A percentile compares a stretch with the other conserved stretches of the same genome.
Conservation (phyloP, 1,140 invertebrate species). For the Trigoniulus corallinus region DNA sequence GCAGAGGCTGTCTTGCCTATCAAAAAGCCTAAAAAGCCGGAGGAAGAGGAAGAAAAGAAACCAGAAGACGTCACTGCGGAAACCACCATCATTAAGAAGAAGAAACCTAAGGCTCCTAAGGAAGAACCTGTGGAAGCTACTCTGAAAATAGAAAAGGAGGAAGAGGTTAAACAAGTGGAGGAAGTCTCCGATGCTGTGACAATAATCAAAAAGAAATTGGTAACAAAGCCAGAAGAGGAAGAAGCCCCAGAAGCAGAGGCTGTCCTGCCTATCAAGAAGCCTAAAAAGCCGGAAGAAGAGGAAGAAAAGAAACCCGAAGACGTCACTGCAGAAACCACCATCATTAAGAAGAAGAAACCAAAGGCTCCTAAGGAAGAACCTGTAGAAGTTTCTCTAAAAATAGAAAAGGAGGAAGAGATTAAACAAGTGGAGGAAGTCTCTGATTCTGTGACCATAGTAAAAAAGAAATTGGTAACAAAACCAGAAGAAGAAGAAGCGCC, state of each 20-base stretch:
- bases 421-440: slow-evolving; percentile 5
- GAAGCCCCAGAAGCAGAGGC: slow-evolving; percentile 5
- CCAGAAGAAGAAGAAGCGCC: slow-evolving; percentile 20
- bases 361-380: slow-evolving; percentile 10
- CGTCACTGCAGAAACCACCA: too few relatives aligned
- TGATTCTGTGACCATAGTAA: too few relatives aligned
- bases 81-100: slow-evolving; percentile 6
- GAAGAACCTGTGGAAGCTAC: too few relatives aligned
- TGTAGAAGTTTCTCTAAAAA: not conserved
- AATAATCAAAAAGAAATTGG: slow-evolving; percentile 8
- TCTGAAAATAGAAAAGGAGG: slow-evolving; percentile 38
- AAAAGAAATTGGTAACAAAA: not conserved
- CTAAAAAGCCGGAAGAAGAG: slow-evolving; percentile 2
- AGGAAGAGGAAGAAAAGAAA: too few relatives aligned
- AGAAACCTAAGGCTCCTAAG: slow-evolving; percentile 29
- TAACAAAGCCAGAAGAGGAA: slow-evolving; percentile 19
- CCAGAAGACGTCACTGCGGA: slow-evolving; percentile 13
- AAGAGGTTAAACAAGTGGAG: slow-evolving; percentile 29
- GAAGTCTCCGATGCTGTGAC: slow-evolving; percentile 3
- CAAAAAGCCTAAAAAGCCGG: too few relatives aligned
- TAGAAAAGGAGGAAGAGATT: slow-evolving; percentile 1
- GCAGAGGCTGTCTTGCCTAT: too few relatives aligned
- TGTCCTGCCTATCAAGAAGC: not conserved
- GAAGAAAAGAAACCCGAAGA: too few relatives aligned
- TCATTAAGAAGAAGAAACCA: slow-evolving; percentile 16